Evolutionary conservation across 2,888 invertebrate genomes (phyloP), one percentile per base, ranked within the genome.

Genomic region (Parasteatoda lunata): DNA sequence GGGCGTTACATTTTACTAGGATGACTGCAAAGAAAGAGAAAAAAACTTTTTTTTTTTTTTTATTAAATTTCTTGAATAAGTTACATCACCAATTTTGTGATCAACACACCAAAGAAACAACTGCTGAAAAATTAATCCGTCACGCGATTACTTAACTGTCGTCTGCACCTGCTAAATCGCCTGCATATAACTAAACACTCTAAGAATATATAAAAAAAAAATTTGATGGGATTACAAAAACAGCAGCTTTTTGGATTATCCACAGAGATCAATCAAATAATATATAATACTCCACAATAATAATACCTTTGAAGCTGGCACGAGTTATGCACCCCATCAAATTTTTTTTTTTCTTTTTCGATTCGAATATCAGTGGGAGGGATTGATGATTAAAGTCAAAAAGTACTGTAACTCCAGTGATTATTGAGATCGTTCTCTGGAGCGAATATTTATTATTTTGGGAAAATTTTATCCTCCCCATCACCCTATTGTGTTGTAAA

Each of bases 191-290:
- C 59, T 59, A 59, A 59, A 11, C 13, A 13, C n/a, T 59, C 11
- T 1, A 0, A n/a, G 8, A 7, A 30, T 30, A 30, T 30, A 30
- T 30, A 30, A 30, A 30, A 30, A n/a, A 54, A 54, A 54, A 59
- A 64, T 8, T 52, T 77, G 48, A 72, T 83, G 77, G 52, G 77
- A 77, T 83, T 83, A 83, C 77, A 66, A 65, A 68, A 77, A 83
- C 69, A 70, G 73, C 82, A 82, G 83, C 79, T 48, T 13, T n/a
- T 9, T n/a, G 59, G 77, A 83, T 83, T 83, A 83, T 51, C 8
- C n/a, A n/a, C 48, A 15, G 9, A 71, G 83, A 83, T 83, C 83
- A 77, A 77, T 83, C 83, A 83, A 83, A 83, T 71, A 51, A 69
- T 70, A 66, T 9, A 71, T 52, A 77, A 77, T 77, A 51, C 71